Evolutionary conservation across 64 coral and sea anemone genomes (phyloP).

Genomic region (Porites australiensis): DNA sequence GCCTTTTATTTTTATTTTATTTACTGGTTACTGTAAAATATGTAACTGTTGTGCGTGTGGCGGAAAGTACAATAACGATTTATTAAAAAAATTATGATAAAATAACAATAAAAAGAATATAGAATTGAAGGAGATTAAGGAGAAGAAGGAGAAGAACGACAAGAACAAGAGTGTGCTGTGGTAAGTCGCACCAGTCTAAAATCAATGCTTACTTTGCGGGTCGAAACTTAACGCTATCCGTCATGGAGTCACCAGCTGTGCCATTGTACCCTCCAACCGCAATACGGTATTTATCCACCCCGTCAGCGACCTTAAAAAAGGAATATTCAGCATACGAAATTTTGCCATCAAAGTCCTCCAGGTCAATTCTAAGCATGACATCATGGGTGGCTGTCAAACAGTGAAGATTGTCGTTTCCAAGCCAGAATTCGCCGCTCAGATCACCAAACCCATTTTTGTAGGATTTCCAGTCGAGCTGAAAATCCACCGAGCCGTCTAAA

Average conservation of each 20-base stretch:
- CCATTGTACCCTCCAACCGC: background rate
- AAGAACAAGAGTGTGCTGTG: no score
- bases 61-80: no score
- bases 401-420: constrained; percentile 8
- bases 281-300: background rate
- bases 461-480: background rate
- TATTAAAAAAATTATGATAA: no score
- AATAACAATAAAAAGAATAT: no score
- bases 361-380: background rate
- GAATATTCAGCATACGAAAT: background rate
- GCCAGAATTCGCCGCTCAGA: constrained; percentile 9
- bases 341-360: constrained; percentile 17
- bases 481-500: constrained; percentile 4
- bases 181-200: no score
- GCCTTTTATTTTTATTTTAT: no score
- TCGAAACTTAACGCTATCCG: background rate
- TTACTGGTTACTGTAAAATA: no score
- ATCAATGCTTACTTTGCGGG: background rate
- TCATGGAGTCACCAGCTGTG: background rate
- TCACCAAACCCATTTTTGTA: constrained; percentile 19
- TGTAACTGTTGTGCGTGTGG: no score
- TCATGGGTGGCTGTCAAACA: background rate
- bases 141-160: no score
- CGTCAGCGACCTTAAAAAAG: constrained; percentile 12
- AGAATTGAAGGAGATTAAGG: no score